phyloP scores from a whole-genome alignment of 2,797 vertebrate species.

The Pagetopsis macropterus region DNA sequence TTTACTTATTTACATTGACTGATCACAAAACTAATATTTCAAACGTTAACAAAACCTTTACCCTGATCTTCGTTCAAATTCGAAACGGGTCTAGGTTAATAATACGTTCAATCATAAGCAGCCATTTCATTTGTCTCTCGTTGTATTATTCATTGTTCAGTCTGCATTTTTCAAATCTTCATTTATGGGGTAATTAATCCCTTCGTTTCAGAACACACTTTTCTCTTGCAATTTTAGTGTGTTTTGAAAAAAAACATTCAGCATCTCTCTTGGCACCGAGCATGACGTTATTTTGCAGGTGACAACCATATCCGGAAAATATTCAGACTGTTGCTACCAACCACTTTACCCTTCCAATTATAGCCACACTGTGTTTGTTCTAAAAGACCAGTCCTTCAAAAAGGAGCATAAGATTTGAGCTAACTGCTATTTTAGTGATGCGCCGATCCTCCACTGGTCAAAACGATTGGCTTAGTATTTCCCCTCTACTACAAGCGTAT shows the following conservation, averaged over 20 bases:
- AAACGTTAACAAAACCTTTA: background rate
- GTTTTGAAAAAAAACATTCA: background rate
- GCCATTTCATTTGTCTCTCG: background rate
- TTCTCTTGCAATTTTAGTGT: background rate
- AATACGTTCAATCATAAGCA: background rate
- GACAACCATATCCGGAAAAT: background rate
- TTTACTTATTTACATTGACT: background rate
- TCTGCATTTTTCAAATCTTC: background rate
- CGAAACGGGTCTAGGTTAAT: background rate
- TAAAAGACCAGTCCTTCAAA: slow-evolving; percentile 20
- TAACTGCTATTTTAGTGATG: slow-evolving; percentile 41
- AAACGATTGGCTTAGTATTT: slow-evolving; percentile 70
- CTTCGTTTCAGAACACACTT: background rate
- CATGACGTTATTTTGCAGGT: background rate
- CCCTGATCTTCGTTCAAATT: background rate
- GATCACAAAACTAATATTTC: background rate
- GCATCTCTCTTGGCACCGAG: background rate
- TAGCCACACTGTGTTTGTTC: background rate
- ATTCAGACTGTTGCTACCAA: background rate
- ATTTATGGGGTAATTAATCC: background rate
- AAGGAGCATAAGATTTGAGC: slow-evolving; percentile 36
- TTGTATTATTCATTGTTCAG: background rate
- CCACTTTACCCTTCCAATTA: background rate
- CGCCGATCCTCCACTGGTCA: slow-evolving; percentile 59
- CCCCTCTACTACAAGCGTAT: slow-evolving; percentile 73